A percentile compares a stretch with the other conserved stretches of the same genome.
Evolutionary conservation across 2,888 invertebrate genomes (phyloP).

Genomic region (Exephanes ischioxanthus): DNA sequence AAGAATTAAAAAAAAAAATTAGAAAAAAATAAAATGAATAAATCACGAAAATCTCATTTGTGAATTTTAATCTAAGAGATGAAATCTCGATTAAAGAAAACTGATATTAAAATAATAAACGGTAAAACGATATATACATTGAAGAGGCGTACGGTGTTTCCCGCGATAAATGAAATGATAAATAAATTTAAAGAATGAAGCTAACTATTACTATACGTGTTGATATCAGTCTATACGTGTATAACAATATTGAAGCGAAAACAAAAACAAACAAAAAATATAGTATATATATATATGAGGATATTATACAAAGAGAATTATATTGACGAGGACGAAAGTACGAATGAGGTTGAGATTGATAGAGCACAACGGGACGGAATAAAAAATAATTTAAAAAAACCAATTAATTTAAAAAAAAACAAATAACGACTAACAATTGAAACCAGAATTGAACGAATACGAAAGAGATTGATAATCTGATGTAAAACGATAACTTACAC

Average conservation of each 20-base stretch:
- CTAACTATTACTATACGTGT: constrained; percentile 74
- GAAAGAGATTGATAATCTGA: constrained; percentile 73
- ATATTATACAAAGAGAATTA: constrained; percentile 74
- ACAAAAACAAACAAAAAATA: constrained; percentile 44
- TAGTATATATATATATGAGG: constrained; percentile 54
- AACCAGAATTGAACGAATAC: constrained; percentile 57
- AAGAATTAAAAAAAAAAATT: not conserved
- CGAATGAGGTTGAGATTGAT: constrained; percentile 65
- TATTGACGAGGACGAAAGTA: constrained; percentile 77
- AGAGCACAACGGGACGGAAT: constrained; percentile 51
- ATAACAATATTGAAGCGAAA: constrained; percentile 67
- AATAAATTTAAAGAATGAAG: constrained; percentile 19
- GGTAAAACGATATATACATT: constrained; percentile 19
- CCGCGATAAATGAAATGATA: constrained; percentile 26
- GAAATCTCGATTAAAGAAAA: constrained; percentile 11
- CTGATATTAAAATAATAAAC: constrained; percentile 10
- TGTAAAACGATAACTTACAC: constrained; percentile 77
- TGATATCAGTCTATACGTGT: constrained; percentile 82
- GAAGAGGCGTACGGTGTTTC: constrained; percentile 23
- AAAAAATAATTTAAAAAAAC: constrained; percentile 58
- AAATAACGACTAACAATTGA: constrained; percentile 48
- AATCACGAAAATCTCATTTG: constrained; percentile 27
- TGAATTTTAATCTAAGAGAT: constrained; percentile 44
- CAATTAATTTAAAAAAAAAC: constrained; percentile 58
- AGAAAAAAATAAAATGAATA: not conserved